Percentiles rank a stretch among this genome's conserved stretches.
Evolutionary conservation across 2,888 invertebrate genomes (phyloP).

Genomic region (Sialis fuliginosa): DNA sequence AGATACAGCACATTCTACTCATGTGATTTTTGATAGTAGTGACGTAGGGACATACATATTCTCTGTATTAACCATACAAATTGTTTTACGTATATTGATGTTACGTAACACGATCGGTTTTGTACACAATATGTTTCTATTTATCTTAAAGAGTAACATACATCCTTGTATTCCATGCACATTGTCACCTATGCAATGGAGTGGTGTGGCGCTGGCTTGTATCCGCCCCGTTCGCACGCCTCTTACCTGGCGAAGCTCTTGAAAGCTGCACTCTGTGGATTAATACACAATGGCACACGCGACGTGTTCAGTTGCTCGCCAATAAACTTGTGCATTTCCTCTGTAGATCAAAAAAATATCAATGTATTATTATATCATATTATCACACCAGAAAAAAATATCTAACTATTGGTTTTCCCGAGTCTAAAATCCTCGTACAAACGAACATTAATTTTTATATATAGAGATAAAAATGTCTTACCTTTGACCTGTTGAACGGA

Average conservation of each 20-base stretch:
- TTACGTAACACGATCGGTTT: no score
- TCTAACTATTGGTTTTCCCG: no score
- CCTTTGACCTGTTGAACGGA: constrained; percentile 92
- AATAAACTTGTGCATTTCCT: constrained; percentile 98
- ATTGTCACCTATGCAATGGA: constrained; percentile 30
- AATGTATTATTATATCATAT: no score
- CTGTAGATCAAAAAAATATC: constrained; percentile 38
- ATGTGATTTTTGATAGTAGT: no score
- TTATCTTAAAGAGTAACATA: background rate
- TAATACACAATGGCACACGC: constrained; percentile 96
- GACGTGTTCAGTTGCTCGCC: constrained; percentile 90
- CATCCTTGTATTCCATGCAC: constrained; percentile 1
- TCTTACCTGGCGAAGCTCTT: constrained; percentile 99
- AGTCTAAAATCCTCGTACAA: no score
- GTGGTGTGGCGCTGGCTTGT: constrained; percentile 16
- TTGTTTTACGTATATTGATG: background rate
- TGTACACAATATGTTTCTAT: no score
- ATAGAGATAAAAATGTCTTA: constrained; percentile 27
- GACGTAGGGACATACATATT: no score
- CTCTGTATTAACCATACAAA: no score
- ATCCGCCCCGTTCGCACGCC: constrained; percentile 16
- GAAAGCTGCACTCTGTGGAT: constrained; percentile 98
- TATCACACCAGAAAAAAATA: no score
- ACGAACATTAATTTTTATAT: no score
- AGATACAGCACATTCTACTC: no score